phyloP scores from a whole-genome alignment of 2,797 vertebrate species.

The Cercopithecus mitis region DNA sequence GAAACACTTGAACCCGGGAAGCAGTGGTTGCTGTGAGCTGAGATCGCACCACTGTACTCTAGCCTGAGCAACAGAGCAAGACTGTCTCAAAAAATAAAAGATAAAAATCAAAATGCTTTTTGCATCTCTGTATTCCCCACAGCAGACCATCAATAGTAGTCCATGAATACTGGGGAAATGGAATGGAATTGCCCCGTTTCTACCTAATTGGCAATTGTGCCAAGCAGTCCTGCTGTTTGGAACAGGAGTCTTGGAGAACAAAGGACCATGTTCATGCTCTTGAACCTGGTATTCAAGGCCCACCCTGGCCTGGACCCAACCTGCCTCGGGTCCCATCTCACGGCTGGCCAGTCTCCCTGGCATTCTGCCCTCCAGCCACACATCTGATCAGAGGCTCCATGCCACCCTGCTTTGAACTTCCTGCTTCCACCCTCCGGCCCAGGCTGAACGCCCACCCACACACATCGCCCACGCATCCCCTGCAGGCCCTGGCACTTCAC shows the following conservation, averaged over 20 bases:
- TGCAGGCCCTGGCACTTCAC: not conserved
- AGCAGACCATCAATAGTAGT: not conserved
- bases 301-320: not conserved
- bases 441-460: not conserved
- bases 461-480: not conserved
- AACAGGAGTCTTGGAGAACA: not conserved
- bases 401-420: not conserved
- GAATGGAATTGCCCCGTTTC: not conserved
- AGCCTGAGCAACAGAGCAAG: no score
- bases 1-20: no score
- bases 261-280: not conserved
- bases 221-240: not conserved
- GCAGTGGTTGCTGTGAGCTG: no score
- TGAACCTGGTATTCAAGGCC: not conserved
- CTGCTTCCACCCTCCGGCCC: no score
- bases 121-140: not conserved
- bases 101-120: not conserved
- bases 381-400: not conserved
- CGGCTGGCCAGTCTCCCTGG: not conserved
- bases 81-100: no score
- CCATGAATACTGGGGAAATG: fast-evolving
- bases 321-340: fast-evolving
- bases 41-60: no score
- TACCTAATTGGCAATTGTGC: not conserved
- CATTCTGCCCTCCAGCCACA: not conserved